A percentile compares a stretch with the other conserved stretches of the same genome.
These are phyloP conservation scores for Vulpes ferrilata DNA, from an alignment of 2,113 vertebrate genomes.

Conservation along the genomic window DNA sequence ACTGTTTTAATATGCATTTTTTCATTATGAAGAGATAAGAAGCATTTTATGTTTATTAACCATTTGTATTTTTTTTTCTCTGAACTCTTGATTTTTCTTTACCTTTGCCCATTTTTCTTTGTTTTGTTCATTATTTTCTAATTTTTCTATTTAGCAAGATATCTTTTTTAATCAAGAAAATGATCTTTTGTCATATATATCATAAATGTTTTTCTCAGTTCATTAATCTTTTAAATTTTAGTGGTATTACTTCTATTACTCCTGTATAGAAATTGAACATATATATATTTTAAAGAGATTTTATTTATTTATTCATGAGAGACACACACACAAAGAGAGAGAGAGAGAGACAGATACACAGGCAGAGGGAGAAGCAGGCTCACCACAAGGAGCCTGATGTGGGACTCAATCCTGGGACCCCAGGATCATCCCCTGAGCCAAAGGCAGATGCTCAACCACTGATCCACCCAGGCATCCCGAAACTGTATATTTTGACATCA, in stretches of 20 bases:
- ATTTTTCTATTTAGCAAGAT: not conserved
- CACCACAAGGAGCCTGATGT: too few relatives aligned
- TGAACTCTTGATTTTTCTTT: not conserved
- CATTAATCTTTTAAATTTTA: not conserved
- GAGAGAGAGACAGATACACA: too few relatives aligned
- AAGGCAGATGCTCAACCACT: too few relatives aligned
- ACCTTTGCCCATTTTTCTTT: not conserved
- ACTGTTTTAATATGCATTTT: not conserved
- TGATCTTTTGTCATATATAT: not conserved
- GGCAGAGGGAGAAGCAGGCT: too few relatives aligned
- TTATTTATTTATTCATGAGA: too few relatives aligned
- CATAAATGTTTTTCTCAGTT: not conserved
- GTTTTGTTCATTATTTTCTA: not conserved
- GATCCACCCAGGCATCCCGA: too few relatives aligned
- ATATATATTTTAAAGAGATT: too few relatives aligned
- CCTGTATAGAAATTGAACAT: not conserved
- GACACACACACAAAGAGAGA: too few relatives aligned
- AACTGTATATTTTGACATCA: not conserved
- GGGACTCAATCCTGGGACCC: too few relatives aligned
- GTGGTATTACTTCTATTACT: not conserved
- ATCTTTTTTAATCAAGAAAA: conserved; percentile 3
- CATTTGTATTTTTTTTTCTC: not conserved
- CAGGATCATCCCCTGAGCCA: too few relatives aligned
- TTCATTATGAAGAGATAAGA: not conserved
- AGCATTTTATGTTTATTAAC: not conserved